A percentile compares a stretch with the other conserved stretches of the same genome.
phyloP scores from a whole-genome alignment of 2,888 invertebrate genomes.

The Chrysina gloriosa region DNA sequence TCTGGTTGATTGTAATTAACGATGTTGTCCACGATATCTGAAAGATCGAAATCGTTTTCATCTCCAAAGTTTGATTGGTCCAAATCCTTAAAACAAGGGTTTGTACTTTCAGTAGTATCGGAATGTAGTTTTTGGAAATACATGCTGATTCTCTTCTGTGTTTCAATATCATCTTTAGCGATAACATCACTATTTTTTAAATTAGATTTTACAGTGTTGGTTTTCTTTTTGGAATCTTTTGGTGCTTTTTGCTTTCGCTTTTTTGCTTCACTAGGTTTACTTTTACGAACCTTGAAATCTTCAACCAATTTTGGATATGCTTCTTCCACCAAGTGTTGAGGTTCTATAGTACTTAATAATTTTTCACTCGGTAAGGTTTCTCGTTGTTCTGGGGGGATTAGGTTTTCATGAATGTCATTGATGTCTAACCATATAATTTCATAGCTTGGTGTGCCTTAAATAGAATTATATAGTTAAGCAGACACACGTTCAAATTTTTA shows the following conservation, averaged over 20 bases:
- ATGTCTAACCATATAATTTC: constrained; percentile 79
- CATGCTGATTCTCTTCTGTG: constrained; percentile 54
- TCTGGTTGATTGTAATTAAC: constrained; percentile 56
- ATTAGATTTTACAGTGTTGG: neutral
- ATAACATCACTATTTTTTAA: no score
- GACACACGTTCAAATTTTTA: no score
- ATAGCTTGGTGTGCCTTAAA: constrained; percentile 73
- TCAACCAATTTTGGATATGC: constrained; percentile 75
- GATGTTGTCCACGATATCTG: constrained; percentile 69
- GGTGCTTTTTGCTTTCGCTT: constrained; percentile 53
- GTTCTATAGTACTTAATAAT: constrained; percentile 77
- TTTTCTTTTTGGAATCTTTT: constrained; percentile 48
- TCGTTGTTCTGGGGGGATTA: constrained; percentile 73
- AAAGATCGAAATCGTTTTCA: constrained; percentile 65
- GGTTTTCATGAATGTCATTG: constrained; percentile 68
- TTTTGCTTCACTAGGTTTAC: constrained; percentile 57
- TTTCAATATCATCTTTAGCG: constrained; percentile 18
- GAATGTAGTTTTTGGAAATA: constrained; percentile 54
- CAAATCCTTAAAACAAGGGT: constrained; percentile 46
- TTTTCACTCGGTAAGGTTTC: constrained; percentile 62
- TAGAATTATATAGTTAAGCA: no score
- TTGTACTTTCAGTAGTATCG: constrained; percentile 48
- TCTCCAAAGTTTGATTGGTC: constrained; percentile 61
- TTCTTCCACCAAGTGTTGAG: constrained; percentile 71
- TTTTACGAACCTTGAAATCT: constrained; percentile 69